phyloP scores from a whole-genome alignment of 2,113 vertebrate genomes.

The Microcebus lehilahytsara region DNA sequence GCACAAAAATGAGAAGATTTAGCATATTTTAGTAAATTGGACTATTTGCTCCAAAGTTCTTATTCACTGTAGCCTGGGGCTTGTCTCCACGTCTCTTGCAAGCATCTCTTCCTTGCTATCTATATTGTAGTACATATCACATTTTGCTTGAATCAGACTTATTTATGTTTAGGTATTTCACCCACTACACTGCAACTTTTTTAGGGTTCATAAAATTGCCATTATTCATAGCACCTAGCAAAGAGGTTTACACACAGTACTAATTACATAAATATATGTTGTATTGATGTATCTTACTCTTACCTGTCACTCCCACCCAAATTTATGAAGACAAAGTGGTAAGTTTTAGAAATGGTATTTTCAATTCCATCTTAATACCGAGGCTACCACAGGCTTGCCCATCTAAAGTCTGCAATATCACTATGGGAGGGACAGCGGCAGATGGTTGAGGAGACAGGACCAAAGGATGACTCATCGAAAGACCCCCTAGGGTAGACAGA shows the following conservation, averaged over 20 bases:
- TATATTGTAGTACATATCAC: not conserved
- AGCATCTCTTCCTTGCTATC: not conserved
- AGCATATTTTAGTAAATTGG: not conserved
- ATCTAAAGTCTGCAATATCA: not conserved
- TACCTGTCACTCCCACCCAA: not conserved
- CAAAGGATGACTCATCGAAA: not conserved
- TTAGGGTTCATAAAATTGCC: not conserved
- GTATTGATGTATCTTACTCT: not conserved
- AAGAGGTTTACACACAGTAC: not conserved
- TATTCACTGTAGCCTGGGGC: not conserved
- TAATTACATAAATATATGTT: not conserved
- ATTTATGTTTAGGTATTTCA: not conserved
- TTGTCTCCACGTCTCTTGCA: rapidly evolving
- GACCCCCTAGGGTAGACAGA: not conserved
- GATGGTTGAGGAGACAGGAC: rapidly evolving
- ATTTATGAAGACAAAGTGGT: not conserved
- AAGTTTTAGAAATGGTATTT: not conserved
- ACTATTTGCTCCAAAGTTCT: not conserved
- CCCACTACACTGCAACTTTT: not conserved
- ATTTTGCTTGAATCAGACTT: not conserved
- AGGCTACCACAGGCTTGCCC: not conserved
- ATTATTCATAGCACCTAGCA: not conserved
- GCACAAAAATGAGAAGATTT: not conserved
- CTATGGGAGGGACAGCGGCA: rapidly evolving
- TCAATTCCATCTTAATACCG: not conserved